Evolutionary conservation across 2,797 vertebrate genomes (phyloP), one percentile per base, ranked within the genome.

Genomic region (Philypnodon macrostomus): DNA sequence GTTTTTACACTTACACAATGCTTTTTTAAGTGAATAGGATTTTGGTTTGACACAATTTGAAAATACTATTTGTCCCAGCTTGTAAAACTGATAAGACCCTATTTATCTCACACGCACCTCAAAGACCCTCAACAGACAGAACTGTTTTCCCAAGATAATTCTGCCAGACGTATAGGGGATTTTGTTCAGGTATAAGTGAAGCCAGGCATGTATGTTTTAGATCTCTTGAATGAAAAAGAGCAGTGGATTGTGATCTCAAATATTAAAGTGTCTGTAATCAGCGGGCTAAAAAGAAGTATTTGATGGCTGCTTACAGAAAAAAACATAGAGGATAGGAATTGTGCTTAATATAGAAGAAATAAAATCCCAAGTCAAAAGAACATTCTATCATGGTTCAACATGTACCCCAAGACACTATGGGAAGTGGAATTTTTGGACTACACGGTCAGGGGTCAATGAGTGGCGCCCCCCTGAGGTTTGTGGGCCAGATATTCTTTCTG

Each of bases 211-310:
- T 27, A 41, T 58, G 32, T 63, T 18, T 47, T 19, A 55, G 27
- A 23, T 47, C 18, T 27, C 12, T 13, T 39, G 5, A 10, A 14
- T 12, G 16, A 24, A 23, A 34, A 19, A 33, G 11, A 27, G 12
- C 41, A 34, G 26, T 32, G 18, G 1, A 23, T 33, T 38, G 46
- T 49, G 13, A 19, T n/a, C n/a, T n/a, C n/a, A 37, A 31, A 27
- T 16, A 33, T 54, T 5, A 58, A 56, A 31, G 23, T 34, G 52
- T 9, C 10, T 17, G 11, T 50, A 58, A 71, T 77, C 63, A 62
- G 17, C 17, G 38, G 29, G 15, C 53, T 73, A 70, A 78, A 79
- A 60, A 68, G 67, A 71, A 60, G 30, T 50, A 35, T 53, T 30
- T 65, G 49, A 12, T 37, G 16, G 26, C 10, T 29, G 26, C 10